Conservation (phyloP, 2,113 vertebrate genomes). For the Corydoras maculifer region DNA sequence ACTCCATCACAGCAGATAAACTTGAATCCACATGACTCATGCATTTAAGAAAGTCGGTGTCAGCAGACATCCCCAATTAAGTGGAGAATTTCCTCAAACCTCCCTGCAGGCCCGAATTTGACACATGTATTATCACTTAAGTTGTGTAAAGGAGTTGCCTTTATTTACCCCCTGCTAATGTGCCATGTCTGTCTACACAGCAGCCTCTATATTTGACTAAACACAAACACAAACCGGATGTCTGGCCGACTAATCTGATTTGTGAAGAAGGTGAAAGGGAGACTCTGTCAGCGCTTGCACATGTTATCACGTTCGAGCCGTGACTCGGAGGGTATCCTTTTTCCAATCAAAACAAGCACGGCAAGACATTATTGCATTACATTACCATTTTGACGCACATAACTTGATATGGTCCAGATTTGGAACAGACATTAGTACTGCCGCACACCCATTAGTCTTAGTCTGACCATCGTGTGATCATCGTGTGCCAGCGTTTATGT, state of each 20-base stretch:
- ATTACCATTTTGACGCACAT: conserved; percentile 72
- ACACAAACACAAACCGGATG: conserved; percentile 67
- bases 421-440: conserved; percentile 41
- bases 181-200: conserved; percentile 53
- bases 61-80: conserved; percentile 1
- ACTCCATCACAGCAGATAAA: conserved; percentile 11
- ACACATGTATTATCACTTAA: conserved; percentile 11
- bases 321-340: conserved; percentile 60
- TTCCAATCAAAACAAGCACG: conserved; percentile 70
- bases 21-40: conserved; percentile 7
- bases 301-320: conserved; percentile 59
- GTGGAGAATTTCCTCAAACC: conserved; percentile 14
- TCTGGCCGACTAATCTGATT: conserved; percentile 72
- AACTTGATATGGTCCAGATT: conserved; percentile 57
- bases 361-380: conserved; percentile 71
- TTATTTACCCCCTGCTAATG: conserved; percentile 30
- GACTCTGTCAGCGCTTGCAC: conserved; percentile 64
- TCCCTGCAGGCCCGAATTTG: conserved; percentile 26
- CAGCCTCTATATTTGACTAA: conserved; percentile 61
- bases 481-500: no score
- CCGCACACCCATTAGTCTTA: conserved; percentile 54
- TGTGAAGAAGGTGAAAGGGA: conserved; percentile 68
- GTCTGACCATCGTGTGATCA: no score
- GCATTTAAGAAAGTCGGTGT: conserved; percentile 15
- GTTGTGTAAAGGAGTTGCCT: conserved; percentile 7